These are phyloP conservation scores for Passer montanus DNA, from an alignment of 2,113 vertebrate species.

Conservation along the genomic window DNA sequence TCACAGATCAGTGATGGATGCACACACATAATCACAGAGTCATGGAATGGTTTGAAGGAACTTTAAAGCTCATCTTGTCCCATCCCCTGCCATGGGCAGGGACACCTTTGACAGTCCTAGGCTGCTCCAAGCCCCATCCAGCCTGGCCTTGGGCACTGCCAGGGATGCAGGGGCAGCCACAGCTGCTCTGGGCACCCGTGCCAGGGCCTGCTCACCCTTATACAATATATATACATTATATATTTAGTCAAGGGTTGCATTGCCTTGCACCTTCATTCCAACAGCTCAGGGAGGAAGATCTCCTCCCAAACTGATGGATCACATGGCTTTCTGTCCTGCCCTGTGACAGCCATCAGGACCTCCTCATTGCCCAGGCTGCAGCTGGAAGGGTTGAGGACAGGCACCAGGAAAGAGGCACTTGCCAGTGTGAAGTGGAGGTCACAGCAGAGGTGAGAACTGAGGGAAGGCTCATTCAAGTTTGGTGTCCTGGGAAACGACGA, in stretches of 20 bases:
- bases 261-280: neutral
- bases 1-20: neutral
- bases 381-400: neutral
- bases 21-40: neutral
- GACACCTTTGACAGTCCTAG: neutral
- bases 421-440: neutral
- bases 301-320: neutral
- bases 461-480: neutral
- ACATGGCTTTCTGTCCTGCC: neutral
- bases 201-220: neutral
- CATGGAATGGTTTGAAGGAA: neutral
- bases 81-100: neutral
- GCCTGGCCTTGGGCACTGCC: neutral
- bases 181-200: rapidly evolving
- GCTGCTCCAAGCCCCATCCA: neutral
- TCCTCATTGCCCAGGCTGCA: rapidly evolving
- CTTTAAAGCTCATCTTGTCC: neutral
- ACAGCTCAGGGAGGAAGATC: neutral
- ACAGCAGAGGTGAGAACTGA: neutral
- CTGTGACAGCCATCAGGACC: neutral
- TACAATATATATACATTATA: no score
- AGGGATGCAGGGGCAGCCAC: neutral
- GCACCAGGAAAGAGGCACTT: neutral
- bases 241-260: neutral
- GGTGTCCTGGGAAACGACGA: neutral